phyloP scores from a whole-genome alignment of 2,888 invertebrate species.

The Drosophila sordidapex region DNA sequence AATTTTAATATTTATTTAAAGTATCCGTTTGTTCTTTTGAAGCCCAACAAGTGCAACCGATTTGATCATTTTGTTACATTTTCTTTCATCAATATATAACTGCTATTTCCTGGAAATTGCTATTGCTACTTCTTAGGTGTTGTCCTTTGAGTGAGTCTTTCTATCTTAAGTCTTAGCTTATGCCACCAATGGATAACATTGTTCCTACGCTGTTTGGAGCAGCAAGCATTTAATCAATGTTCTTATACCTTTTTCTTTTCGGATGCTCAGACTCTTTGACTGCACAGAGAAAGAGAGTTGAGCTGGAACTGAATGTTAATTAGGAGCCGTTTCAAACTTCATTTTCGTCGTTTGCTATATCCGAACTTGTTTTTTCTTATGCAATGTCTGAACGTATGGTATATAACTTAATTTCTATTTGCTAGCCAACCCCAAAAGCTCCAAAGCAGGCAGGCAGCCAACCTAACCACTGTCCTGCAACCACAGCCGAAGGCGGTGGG shows the following conservation, averaged over 20 bases:
- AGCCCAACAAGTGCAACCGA: neutral
- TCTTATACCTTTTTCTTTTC: conserved; percentile 1
- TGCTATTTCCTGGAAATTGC: neutral
- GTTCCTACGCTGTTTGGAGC: neutral
- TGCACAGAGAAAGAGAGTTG: neutral
- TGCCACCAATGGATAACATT: neutral
- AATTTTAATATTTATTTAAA: neutral
- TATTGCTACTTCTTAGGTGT: neutral
- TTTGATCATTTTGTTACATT: neutral
- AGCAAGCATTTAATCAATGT: neutral
- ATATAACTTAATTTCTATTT: conserved; percentile 58
- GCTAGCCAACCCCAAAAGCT: conserved; percentile 14
- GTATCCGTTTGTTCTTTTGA: neutral
- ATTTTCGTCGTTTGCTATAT: conserved; percentile 46
- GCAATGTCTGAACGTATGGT: conserved; percentile 37
- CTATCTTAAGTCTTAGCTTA: neutral
- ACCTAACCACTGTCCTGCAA: conserved; percentile 66
- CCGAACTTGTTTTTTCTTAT: conserved; percentile 1
- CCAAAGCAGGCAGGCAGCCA: conserved; percentile 3
- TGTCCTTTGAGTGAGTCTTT: neutral
- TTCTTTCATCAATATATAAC: neutral
- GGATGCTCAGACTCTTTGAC: conserved; percentile 12
- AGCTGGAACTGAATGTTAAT: conserved; percentile 42
- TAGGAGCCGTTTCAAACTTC: conserved; percentile 47
- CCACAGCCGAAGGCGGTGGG: conserved; percentile 55